A percentile compares a stretch with the other conserved stretches of the same genome.
These are phyloP conservation scores for Brachyistius frenatus DNA, from an alignment of 2,113 vertebrate species.

Conservation along the genomic window DNA sequence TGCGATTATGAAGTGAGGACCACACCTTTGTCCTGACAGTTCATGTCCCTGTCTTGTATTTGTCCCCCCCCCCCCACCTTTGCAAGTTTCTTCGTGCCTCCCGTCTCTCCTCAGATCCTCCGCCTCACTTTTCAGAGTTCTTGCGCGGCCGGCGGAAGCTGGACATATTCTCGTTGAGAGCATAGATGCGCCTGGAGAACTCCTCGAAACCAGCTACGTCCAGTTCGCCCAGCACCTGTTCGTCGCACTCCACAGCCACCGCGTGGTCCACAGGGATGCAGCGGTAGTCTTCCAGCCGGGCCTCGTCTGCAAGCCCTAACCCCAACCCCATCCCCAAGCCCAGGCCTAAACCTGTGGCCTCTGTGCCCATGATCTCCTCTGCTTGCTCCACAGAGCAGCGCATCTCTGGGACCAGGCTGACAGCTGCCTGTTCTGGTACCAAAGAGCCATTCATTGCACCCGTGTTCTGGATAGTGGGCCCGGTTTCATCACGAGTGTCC, in stretches of 20 bases:
- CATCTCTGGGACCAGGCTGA: constrained; percentile 67
- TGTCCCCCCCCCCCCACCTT: constrained; percentile 43
- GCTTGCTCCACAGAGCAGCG: constrained; percentile 94
- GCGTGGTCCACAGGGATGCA: constrained; percentile 96
- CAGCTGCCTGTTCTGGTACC: constrained; percentile 59
- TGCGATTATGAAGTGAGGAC: constrained; percentile 22
- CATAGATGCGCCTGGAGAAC: constrained; percentile 97
- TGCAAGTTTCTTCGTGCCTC: constrained; percentile 32
- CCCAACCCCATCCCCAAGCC: constrained; percentile 61
- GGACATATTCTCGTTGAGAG: constrained; percentile 94
- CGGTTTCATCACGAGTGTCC: constrained; percentile 54
- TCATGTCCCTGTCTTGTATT: constrained; percentile 38
- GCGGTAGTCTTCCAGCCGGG: constrained; percentile 88
- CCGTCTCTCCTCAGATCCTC: constrained; percentile 16
- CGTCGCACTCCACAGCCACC: constrained; percentile 95
- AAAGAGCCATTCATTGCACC: constrained; percentile 83
- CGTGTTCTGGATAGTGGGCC: constrained; percentile 42
- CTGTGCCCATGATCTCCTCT: constrained; percentile 96
- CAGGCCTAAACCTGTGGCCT: constrained; percentile 87
- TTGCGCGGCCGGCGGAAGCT: constrained; percentile 95
- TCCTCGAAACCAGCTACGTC: constrained; percentile 90
- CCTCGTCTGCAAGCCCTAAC: constrained; percentile 76
- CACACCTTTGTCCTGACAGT: constrained; percentile 19
- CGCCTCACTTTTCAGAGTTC: constrained; percentile 92
- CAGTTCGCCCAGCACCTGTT: constrained; percentile 95